Base-by-base conservation (phyloP, 2,113 vertebrate genomes). In the Lasiurus borealis region DNA sequence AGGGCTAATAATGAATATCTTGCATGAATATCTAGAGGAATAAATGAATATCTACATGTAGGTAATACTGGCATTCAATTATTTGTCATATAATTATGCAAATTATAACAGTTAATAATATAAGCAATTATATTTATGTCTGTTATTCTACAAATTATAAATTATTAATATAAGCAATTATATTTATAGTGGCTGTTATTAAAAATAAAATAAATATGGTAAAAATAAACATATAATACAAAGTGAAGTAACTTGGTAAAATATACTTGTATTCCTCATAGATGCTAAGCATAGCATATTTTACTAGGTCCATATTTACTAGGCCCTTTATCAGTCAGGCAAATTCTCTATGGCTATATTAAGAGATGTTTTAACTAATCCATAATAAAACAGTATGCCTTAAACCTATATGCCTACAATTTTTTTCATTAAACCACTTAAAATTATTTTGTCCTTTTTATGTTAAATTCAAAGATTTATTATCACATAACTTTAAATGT, bases 321-420 rank as follows among this genome's bases (percentile, higher is more conserved):
- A 44, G 46, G 40, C 16, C 54, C 16, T 31, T 85, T 50, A 89
- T 81, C 14, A 88, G 6, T 29, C 25, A 80, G 36, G 12, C 34
- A 95, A 73, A 16, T 59, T 81, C 78, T 80, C 62, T 85, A 8
- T 15, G 25, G 52, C n/a, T 54, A 73, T 23, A 40, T 1, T 29
- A 82, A 73, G 23, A 93, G 34, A 59, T 52, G 9, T 85, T 90
- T 88, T 88, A 83, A 91, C 80, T 86, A 94, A 92, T 48, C 46
- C 11, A 72, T 75, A 80, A 85, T 59, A 82, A 89, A 96, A 90
- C 3, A 81, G 18, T 27, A 40, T 62, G 6, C 27, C 44, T 88
- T 88, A 40, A 68, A 68, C 25, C n/a, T 87, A 44, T 48, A 88
- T 77, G 57, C 59, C 9, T 57, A 72, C 2, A 12, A 94, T 57